Evolutionary conservation across 2,888 invertebrate species (phyloP), one percentile per base, ranked within the genome.

Genomic region (Drosophila pseudotakahashii): DNA sequence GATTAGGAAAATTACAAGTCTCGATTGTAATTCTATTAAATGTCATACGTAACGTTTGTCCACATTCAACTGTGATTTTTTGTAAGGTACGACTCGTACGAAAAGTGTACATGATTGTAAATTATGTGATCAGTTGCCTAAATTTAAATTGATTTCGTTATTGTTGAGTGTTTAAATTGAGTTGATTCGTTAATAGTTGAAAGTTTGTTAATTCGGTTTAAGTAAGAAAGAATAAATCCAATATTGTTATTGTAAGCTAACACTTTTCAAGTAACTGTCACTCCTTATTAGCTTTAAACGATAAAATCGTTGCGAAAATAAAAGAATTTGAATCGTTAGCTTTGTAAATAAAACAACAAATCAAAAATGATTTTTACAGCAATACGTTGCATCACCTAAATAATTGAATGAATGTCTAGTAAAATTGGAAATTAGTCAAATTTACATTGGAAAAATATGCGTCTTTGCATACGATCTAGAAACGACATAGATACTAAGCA

Each of bases 1-100:
- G 26, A 37, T 26, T 67, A 47, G 45, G 32, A 53, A 13, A 66
- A 41, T 67, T 45, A 54, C 55, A 47, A 26, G 39, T 47, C 34
- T 54, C 26, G 32, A 47, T 53, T 45, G 67, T 45, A 37, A 64
- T 51, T 36, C 10, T 10, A 53, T 53, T 64, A 53, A 11, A 23
- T 32, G 47, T 64, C n/a, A 19, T 47, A 47, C 23, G 13, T 37
- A 54, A 63, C 30, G 62, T 55, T 37, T 54, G 70, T 73, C 63
- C 72, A 37, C 45, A 48, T 53, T 45, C 53, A 73, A 52, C 75
- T 75, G 68, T 75, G 70, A 75, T 75, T 68, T 73, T 57, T 57
- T 53, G 60, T 57, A 32, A 42, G 36, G 14, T 41, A 54, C 53
- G 42, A 61, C 41, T 19, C 34, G 41, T 70, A 72, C 50, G 54